These are phyloP conservation scores for Caracal caracal DNA, from an alignment of 2,113 vertebrate genomes.

Conservation along the genomic window DNA sequence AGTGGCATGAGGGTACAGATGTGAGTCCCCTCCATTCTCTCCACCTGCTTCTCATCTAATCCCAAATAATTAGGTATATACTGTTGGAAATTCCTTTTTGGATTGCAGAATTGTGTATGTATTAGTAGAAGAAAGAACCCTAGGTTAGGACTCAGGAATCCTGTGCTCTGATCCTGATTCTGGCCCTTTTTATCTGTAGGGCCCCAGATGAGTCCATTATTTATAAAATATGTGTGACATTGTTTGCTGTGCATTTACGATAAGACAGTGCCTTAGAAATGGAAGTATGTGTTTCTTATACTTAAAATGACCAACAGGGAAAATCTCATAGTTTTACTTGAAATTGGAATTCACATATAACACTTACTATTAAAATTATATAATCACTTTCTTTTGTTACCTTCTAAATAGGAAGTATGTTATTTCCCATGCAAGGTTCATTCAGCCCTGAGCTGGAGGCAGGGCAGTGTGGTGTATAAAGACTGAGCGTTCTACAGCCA, in stretches of 20 bases:
- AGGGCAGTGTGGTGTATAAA: neutral
- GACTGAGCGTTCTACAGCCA: neutral
- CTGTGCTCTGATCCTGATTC: neutral
- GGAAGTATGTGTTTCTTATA: neutral
- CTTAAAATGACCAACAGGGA: neutral
- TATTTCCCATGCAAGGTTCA: conserved; percentile 3
- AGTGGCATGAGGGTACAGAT: too few relatives aligned
- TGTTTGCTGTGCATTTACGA: neutral
- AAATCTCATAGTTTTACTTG: neutral
- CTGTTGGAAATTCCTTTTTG: neutral
- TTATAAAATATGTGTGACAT: neutral
- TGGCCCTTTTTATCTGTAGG: neutral
- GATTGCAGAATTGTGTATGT: neutral
- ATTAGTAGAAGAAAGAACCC: neutral
- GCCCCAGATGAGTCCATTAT: neutral
- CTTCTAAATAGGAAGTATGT: neutral
- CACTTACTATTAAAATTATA: neutral
- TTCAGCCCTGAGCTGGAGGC: neutral
- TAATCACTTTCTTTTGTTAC: neutral
- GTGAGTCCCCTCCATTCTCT: neutral
- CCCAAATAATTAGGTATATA: neutral
- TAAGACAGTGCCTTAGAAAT: neutral
- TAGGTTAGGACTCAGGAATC: neutral
- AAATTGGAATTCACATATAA: neutral
- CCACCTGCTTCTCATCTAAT: neutral